Evolutionary conservation across 2,797 vertebrate species (phyloP).

Genomic region (Etheostoma nigrum): DNA sequence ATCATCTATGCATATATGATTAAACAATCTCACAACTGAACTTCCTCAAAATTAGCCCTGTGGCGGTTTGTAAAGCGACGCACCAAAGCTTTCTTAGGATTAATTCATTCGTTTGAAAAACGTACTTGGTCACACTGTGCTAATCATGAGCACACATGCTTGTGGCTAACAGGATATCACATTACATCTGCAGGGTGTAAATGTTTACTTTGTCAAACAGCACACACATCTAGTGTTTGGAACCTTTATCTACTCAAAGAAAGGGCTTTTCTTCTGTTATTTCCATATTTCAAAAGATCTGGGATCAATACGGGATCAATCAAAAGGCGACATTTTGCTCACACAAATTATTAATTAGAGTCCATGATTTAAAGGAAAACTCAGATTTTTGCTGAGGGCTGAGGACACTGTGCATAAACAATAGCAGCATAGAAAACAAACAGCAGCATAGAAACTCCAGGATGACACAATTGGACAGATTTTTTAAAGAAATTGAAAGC

Average conservation of each 20-base stretch:
- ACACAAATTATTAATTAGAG: not conserved
- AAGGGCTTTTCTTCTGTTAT: not conserved
- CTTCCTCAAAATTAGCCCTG: not conserved
- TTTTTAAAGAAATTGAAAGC: not conserved
- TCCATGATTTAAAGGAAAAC: not conserved
- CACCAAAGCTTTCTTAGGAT: not conserved
- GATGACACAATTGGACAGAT: not conserved
- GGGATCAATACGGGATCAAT: not conserved
- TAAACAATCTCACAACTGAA: constrained; percentile 10
- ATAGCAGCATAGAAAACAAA: not conserved
- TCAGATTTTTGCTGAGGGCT: not conserved
- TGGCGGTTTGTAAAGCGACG: constrained; percentile 9
- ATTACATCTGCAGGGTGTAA: constrained; percentile 32
- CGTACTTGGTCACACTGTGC: constrained; percentile 39
- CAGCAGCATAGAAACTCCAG: not conserved
- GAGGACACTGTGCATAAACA: not conserved
- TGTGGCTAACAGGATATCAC: constrained; percentile 20
- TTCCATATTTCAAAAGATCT: not conserved
- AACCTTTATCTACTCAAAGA: not conserved
- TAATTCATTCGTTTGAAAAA: not conserved
- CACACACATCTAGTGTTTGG: not conserved
- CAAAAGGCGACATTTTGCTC: not conserved
- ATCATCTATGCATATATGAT: constrained; percentile 9
- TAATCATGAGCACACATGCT: constrained; percentile 35
- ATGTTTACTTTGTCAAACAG: constrained; percentile 13